Evolutionary conservation across 2,797 vertebrate genomes (phyloP), one percentile per base, ranked within the genome.

Genomic region (Remorina albescens): DNA sequence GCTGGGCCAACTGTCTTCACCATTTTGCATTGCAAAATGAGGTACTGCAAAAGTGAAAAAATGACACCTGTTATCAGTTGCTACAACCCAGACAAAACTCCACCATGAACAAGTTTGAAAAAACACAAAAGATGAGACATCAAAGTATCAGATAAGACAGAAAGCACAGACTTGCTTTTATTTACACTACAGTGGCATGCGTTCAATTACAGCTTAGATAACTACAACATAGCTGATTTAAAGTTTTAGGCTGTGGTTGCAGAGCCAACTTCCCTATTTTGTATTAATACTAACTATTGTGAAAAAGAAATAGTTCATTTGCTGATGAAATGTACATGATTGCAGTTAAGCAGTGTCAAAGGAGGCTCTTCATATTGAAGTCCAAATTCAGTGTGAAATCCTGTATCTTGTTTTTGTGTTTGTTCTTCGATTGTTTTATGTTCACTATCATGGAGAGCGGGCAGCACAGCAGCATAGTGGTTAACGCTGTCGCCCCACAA

Each of bases 151-250:
- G 18, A 55, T 32, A 1, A 25, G 4, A 37, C 1, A 62, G 10
- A 36, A 56, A 70, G 37, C 8, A 0, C 9, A 25, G 5, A 25
- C 2, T 13, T 41, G 50, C 16, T 60, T 86, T 87, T 86, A 86
- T 84, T 84, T 32, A 58, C 30, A 68, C 5, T 6, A 23, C 16
- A 65, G 41, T 23, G 1, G 16, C 37, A 49, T 1, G 4, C 30
- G 62, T 60, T 65, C 10, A 26, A 15, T 46, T 15, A 64, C 13
- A 82, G 47, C 26, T 53, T 41, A 30, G 2, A 21, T 2, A 12
- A 18, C 18, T 49, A 5, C 5, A 2, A 21, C 4, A 6, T 70
- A 84, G 85, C 81, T 86, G 88, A 87, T 85, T 41, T 37, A 6
- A 57, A 67, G 5, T 64, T 58, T 21, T 1, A 57, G 42, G 16